Evolutionary conservation across 1,140 invertebrate species (phyloP).

Genomic region (Chironomus striatipennis): DNA sequence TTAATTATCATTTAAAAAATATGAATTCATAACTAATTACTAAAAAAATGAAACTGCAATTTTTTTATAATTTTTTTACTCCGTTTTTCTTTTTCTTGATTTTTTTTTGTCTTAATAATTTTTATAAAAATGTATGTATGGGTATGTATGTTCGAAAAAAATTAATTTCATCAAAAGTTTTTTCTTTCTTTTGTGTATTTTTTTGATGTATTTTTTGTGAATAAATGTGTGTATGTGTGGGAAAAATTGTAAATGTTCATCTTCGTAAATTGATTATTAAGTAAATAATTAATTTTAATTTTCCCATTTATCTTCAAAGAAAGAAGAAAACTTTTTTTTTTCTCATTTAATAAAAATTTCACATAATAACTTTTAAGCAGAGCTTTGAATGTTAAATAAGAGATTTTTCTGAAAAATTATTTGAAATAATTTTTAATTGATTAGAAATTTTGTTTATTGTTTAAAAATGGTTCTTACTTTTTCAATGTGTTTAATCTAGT

Average conservation of each 20-base stretch:
- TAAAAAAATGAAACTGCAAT: conserved; percentile 9
- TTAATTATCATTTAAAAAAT: conserved; percentile 12
- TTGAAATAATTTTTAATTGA: no score
- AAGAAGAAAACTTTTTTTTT: not conserved
- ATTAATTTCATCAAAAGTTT: no score
- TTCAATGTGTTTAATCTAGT: no score
- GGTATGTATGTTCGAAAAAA: not conserved
- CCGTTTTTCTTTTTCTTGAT: no score
- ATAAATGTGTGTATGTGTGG: not conserved
- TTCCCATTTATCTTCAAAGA: not conserved
- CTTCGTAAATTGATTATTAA: not conserved
- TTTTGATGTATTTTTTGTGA: not conserved
- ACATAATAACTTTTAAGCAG: no score
- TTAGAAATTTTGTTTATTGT: no score
- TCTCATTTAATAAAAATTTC: no score
- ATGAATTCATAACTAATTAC: conserved; percentile 11
- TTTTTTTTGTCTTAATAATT: no score
- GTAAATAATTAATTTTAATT: not conserved
- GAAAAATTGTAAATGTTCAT: not conserved
- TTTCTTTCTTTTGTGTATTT: no score
- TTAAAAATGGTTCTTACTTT: no score
- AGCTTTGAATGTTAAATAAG: no score
- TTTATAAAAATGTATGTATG: conserved; percentile 5
- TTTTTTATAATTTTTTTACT: not conserved
- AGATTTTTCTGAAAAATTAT: no score